Conservation (phyloP, 2,113 vertebrate genomes). For the Gavia stellata region DNA sequence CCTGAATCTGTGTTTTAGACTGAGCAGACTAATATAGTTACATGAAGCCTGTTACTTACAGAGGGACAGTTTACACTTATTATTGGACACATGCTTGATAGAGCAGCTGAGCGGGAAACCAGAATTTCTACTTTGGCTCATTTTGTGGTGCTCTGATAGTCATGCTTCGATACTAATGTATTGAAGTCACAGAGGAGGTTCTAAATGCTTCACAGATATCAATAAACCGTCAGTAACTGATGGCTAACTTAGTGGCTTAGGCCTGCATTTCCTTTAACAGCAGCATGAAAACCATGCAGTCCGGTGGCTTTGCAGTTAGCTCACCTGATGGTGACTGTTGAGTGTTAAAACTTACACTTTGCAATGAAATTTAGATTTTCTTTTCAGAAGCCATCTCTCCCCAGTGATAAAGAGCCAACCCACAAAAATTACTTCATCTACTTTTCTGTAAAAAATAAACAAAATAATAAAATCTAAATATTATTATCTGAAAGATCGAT, state of each 20-base stretch:
- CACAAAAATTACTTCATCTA: background rate
- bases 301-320: background rate
- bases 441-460: background rate
- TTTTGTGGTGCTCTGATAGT: background rate
- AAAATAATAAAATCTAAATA: background rate
- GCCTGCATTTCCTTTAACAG: background rate
- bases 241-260: background rate
- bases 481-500: background rate
- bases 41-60: background rate
- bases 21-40: background rate
- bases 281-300: background rate
- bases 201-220: background rate
- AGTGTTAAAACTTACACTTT: background rate
- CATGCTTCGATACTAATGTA: background rate
- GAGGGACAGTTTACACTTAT: background rate
- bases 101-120: background rate
- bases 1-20: background rate
- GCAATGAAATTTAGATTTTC: background rate
- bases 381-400: background rate
- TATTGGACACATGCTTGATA: background rate
- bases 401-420: background rate
- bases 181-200: background rate
- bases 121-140: background rate
- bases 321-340: background rate
- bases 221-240: background rate